Base-by-base conservation (phyloP, 2,797 vertebrate genomes). In the Girardinus metallicus region DNA sequence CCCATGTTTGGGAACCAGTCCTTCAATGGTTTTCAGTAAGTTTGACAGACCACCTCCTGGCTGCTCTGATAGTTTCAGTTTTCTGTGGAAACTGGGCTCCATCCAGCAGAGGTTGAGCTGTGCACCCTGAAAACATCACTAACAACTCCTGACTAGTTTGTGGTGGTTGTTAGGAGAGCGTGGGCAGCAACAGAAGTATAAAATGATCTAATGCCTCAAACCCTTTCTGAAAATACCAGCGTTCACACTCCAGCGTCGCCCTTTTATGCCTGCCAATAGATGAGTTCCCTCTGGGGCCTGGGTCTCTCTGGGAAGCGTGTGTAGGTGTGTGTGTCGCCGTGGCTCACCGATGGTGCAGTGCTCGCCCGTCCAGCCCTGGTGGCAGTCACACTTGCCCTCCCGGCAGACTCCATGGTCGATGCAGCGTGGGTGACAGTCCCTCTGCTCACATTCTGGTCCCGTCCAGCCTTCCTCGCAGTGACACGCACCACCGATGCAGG, bases 311-410 rank as follows among this genome's bases (percentile, higher is more conserved):
- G 86, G 83, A 78, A 74, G 76, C 75, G 73, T 85, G 90, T 81
- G 88, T 85, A 73, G 51, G 87, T 75, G 87, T 85, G 46, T 78
- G 89, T 83, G 93, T 90, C 80, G 82, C 21, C 1, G 71, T 43
- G 81, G 86, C 97, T 96, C 97, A 99, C 99, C 98, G 78, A 99
- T 99, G 84, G 97, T 99, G 87, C 99, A 99, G 95, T 99, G 98
- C 90, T 99, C 99, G 55, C 99, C 99, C 0, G 97, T 99, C 99
- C 99, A 99, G 85, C 99, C 99, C 92, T 99, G 99, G 95, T 96
- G 97, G 89, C 99, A 99, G 91, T 99, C 98, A 57, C 99, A 99
- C 92, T 97, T 98, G 90, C 98, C 98, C 8, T 99, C 98, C 77
- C 96, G 96, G 85, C 99, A 99, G 88, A 97, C 97, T 26, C 98